Percentiles rank a stretch among this genome's conserved stretches.
These are phyloP conservation scores for Diachasma alloeum DNA, from an alignment of 1,140 invertebrate species.

Conservation along the genomic window DNA sequence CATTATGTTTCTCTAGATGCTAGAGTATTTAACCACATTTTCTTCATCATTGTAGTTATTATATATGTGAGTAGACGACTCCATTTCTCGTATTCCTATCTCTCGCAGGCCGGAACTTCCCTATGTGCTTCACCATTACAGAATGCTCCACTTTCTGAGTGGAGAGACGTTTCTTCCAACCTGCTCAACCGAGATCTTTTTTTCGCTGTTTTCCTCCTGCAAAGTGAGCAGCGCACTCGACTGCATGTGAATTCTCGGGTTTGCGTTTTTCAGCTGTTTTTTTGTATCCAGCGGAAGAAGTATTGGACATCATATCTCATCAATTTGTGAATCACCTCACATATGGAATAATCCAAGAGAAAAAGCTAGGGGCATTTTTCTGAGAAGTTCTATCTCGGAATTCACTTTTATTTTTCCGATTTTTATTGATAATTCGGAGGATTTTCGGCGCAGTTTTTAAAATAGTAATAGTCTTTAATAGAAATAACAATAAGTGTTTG, in stretches of 20 bases:
- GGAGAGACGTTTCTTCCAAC: conserved; percentile 14
- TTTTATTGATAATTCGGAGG: too few relatives aligned
- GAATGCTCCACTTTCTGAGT: conserved; percentile 20
- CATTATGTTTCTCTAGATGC: neutral
- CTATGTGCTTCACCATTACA: neutral
- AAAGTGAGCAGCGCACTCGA: neutral
- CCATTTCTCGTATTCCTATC: conserved; percentile 4
- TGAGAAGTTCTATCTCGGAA: too few relatives aligned
- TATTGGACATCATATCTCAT: too few relatives aligned
- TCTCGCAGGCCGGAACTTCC: conserved; percentile 8
- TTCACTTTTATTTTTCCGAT: too few relatives aligned
- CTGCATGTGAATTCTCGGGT: neutral
- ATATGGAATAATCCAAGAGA: too few relatives aligned
- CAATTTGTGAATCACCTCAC: too few relatives aligned
- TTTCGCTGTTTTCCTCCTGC: neutral
- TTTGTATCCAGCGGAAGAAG: neutral
- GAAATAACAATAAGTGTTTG: too few relatives aligned
- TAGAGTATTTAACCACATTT: neutral
- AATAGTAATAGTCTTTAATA: too few relatives aligned
- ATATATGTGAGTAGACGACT: neutral
- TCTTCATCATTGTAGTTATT: conserved; percentile 4
- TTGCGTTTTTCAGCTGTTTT: neutral
- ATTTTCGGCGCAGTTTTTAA: too few relatives aligned
- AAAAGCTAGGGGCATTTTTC: too few relatives aligned
- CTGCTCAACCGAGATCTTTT: conserved; percentile 16